These are phyloP conservation scores for Pemphredon lugubris DNA, from an alignment of 2,888 invertebrate species.

Conservation along the genomic window DNA sequence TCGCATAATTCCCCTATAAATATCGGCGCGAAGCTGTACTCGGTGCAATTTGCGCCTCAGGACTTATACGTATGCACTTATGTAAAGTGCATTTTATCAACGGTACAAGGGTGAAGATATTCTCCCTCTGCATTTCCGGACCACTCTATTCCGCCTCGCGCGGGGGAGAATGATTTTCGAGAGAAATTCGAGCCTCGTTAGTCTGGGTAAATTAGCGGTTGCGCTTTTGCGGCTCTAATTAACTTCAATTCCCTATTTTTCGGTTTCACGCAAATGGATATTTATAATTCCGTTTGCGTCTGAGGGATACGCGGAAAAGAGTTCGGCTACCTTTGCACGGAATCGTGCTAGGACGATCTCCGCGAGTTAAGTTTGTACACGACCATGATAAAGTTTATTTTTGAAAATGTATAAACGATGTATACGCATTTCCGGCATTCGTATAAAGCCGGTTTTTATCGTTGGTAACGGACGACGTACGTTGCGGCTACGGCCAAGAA, in stretches of 20 bases:
- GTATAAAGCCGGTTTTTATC: slow-evolving; percentile 16
- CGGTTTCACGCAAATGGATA: no score
- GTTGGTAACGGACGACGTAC: slow-evolving; percentile 17
- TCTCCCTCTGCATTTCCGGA: slow-evolving; percentile 19
- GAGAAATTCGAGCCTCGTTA: background rate
- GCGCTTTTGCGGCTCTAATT: background rate
- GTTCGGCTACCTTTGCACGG: no score
- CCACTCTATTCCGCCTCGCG: background rate
- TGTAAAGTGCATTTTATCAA: slow-evolving; percentile 45
- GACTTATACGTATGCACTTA: slow-evolving; percentile 52
- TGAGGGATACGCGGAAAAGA: no score
- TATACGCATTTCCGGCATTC: no score
- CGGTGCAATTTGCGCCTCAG: slow-evolving; percentile 49
- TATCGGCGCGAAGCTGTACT: slow-evolving; percentile 33
- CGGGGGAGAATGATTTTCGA: slow-evolving; percentile 2
- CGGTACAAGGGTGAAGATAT: slow-evolving; percentile 18
- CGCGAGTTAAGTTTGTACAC: background rate
- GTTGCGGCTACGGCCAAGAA: slow-evolving; percentile 14
- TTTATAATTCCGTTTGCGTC: no score
- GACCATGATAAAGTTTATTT: no score
- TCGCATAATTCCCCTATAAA: slow-evolving; percentile 61
- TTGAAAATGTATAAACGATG: no score
- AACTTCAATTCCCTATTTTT: no score
- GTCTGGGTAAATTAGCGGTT: background rate
- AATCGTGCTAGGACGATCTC: background rate